phyloP scores from a whole-genome alignment of 2,888 invertebrate genomes.

The Mesodorylaimus sp. region DNA sequence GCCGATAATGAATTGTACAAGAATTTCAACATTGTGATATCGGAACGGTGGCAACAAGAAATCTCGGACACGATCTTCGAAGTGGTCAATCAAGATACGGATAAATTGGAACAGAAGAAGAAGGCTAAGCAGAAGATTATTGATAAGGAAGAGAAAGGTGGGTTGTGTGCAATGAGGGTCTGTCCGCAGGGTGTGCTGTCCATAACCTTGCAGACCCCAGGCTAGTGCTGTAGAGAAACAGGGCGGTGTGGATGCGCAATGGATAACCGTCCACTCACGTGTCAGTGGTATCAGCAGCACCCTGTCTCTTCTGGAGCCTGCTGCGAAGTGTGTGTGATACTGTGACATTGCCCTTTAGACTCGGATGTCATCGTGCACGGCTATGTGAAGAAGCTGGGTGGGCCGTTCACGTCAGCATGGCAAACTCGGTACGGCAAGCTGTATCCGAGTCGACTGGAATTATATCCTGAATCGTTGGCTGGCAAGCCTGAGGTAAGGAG shows the following conservation, averaged over 20 bases:
- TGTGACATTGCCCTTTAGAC: too few species aligned
- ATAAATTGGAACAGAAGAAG: slow-evolving; percentile 81
- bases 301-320: too few species aligned
- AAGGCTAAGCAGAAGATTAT: slow-evolving; percentile 83
- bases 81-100: slow-evolving; percentile 77
- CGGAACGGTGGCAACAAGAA: slow-evolving; percentile 97
- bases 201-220: too few species aligned
- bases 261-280: too few species aligned
- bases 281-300: too few species aligned
- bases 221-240: too few species aligned
- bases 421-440: slow-evolving; percentile 74
- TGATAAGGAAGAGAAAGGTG: slow-evolving; percentile 79
- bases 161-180: too few species aligned
- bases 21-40: slow-evolving; percentile 92
- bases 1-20: slow-evolving; percentile 94
- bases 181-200: too few species aligned
- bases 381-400: slow-evolving; percentile 95
- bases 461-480: slow-evolving; percentile 75
- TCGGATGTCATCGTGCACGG: slow-evolving; percentile 98
- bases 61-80: slow-evolving; percentile 47
- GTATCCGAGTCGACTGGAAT: slow-evolving; percentile 55
- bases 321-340: too few species aligned
- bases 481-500: slow-evolving; percentile 60
- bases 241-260: too few species aligned
- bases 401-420: slow-evolving; percentile 97